Conservation (phyloP, 2,113 vertebrate genomes). For the Myodes glareolus region DNA sequence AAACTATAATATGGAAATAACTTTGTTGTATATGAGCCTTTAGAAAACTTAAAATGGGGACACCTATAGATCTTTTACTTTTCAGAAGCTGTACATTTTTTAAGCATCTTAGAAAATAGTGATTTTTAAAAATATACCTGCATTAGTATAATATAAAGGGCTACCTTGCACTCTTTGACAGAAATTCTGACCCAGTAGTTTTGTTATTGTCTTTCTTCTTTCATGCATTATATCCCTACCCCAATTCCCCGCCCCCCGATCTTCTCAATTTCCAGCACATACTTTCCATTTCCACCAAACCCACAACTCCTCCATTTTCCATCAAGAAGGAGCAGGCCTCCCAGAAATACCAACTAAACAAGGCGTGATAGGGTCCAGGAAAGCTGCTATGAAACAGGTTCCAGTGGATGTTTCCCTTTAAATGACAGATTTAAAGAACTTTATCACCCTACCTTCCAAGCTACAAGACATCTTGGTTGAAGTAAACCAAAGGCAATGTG, state of each 20-base stretch:
- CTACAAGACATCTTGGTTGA: no score
- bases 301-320: neutral
- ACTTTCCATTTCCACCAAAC: neutral
- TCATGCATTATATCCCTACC: neutral
- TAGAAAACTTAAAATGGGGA: neutral
- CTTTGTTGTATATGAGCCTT: neutral
- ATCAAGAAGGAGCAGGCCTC: neutral
- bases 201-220: neutral
- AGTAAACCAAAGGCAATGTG: neutral
- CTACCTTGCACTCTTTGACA: neutral
- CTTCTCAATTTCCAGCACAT: neutral
- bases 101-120: neutral
- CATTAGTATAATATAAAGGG: neutral
- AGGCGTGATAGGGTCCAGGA: neutral
- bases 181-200: neutral
- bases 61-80: neutral
- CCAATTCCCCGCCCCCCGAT: accelerated
- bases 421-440: neutral
- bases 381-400: no score
- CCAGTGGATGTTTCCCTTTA: neutral
- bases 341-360: neutral
- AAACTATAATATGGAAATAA: neutral
- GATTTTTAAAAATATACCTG: no score
- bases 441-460: neutral
- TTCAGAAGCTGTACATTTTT: neutral